phyloP scores from a whole-genome alignment of 35 echinoderm and acorn worm species.

The Eucidaris tribuloides region DNA sequence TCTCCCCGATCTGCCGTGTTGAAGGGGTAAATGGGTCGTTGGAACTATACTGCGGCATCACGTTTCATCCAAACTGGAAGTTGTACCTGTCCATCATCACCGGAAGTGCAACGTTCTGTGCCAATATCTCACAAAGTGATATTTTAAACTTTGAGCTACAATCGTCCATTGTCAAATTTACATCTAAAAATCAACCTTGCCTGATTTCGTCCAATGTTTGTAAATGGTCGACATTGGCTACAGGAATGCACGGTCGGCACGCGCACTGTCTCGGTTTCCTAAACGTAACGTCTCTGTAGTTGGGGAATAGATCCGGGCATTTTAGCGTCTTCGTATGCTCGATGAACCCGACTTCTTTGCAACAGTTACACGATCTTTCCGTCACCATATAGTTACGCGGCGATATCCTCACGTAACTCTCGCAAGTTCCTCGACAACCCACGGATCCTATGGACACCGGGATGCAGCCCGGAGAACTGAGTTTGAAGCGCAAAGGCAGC shows the following conservation, averaged over 20 bases:
- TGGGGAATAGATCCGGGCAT: conserved; percentile 25
- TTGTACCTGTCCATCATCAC: too few species aligned
- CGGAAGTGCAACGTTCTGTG: too few species aligned
- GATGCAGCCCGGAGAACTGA: conserved; percentile 28
- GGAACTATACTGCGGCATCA: too few species aligned
- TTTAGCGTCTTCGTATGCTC: not conserved
- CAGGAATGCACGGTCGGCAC: conserved; percentile 43
- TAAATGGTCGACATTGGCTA: not conserved
- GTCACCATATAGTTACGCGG: conserved; percentile 49
- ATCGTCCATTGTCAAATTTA: too few species aligned
- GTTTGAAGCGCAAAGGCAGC: conserved; percentile 2
- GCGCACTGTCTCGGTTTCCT: conserved; percentile 22
- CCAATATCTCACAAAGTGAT: too few species aligned
- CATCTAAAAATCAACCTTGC: not conserved
- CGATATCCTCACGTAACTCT: conserved; percentile 51
- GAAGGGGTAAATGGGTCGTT: too few species aligned
- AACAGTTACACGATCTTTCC: conserved; percentile 59
- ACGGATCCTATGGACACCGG: not conserved
- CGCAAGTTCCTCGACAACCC: conserved; percentile 52
- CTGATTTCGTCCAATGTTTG: conserved; percentile 4
- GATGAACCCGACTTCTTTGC: conserved; percentile 37
- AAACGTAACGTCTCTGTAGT: conserved; percentile 3
- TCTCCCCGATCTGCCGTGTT: too few species aligned
- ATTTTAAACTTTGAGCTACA: too few species aligned
- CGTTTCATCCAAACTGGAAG: too few species aligned